Evolutionary conservation across 2,888 invertebrate species (phyloP).

Genomic region (Euzophera pinguis): DNA sequence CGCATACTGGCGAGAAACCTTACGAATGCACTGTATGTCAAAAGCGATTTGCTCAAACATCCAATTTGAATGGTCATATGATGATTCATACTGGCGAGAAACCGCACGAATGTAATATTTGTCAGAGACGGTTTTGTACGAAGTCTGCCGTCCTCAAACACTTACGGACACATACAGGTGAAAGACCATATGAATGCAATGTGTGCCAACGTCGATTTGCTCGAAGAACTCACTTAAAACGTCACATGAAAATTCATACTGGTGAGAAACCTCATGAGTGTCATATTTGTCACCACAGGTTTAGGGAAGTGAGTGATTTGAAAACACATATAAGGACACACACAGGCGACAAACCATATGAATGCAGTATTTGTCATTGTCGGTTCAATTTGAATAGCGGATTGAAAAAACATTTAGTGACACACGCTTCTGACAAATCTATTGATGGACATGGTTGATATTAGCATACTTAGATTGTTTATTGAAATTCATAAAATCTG

Average conservation of each 20-base stretch:
- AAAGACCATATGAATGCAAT: conserved; percentile 1
- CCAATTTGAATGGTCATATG: background rate
- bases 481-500: no score
- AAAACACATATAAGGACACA: background rate
- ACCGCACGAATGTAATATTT: background rate
- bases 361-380: background rate
- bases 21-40: conserved; percentile 4
- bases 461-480: background rate
- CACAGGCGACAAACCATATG: background rate
- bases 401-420: background rate
- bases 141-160: background rate
- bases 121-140: conserved; percentile 1
- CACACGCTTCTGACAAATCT: background rate
- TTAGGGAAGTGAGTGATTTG: background rate
- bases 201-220: background rate
- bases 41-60: background rate
- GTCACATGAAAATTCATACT: background rate
- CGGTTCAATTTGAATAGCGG: background rate
- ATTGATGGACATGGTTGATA: background rate
- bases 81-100: conserved; percentile 5
- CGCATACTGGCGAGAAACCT: conserved; percentile 6
- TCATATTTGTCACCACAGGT: conserved; percentile 3
- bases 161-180: background rate
- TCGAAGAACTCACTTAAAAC: conserved; percentile 1
- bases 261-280: conserved; percentile 6